Evolutionary conservation across 2,113 vertebrate species (phyloP).

Genomic region (Chlamydotis undulata): DNA sequence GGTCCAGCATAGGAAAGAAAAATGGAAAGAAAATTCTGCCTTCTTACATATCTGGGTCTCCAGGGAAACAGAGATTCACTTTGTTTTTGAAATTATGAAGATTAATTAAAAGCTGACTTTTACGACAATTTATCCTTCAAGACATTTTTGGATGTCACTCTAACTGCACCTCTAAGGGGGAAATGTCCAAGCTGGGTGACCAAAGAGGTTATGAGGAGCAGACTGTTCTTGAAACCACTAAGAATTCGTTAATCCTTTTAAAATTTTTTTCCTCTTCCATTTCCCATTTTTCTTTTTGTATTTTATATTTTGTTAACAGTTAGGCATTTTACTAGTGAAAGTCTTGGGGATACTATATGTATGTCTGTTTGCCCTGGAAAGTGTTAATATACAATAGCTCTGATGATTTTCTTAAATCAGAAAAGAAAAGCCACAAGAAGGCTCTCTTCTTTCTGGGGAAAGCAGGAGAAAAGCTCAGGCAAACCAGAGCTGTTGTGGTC

Average conservation of each 20-base stretch:
- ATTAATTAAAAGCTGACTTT: conserved; percentile 28
- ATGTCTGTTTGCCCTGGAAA: not conserved
- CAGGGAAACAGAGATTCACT: conserved; percentile 37
- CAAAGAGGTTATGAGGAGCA: not conserved
- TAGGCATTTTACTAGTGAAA: not conserved
- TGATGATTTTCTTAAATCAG: not conserved
- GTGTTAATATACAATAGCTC: not conserved
- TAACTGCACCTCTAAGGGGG: not conserved
- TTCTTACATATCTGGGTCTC: not conserved
- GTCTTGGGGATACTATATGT: not conserved
- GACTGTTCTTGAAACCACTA: not conserved
- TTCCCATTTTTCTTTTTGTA: not conserved
- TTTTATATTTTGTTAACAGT: not conserved
- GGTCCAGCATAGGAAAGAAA: not conserved
- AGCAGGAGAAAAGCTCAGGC: not conserved
- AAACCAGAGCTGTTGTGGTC: rapidly evolving
- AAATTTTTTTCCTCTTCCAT: not conserved
- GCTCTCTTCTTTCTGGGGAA: not conserved
- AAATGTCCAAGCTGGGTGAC: not conserved
- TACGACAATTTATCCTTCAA: not conserved
- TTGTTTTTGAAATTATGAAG: not conserved
- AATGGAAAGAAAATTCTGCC: not conserved
- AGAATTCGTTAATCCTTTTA: not conserved
- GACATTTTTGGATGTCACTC: not conserved
- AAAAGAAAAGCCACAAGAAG: not conserved